Evolutionary conservation across 2,888 invertebrate species (phyloP).

Genomic region (Apotomis capreana): DNA sequence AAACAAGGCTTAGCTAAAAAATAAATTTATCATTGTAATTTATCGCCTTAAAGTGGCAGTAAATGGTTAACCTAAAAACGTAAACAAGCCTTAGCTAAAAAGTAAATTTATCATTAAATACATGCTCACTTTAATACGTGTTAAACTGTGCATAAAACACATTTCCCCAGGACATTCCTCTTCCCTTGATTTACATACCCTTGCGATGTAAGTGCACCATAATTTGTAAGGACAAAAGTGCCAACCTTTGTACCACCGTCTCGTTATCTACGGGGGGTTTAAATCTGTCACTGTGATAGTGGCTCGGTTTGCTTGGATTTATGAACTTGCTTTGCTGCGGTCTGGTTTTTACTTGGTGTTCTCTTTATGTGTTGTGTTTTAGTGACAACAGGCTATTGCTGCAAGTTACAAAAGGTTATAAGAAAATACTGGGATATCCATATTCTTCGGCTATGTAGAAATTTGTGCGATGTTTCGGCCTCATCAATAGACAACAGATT

Average conservation of each 20-base stretch:
- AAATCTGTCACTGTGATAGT: conserved; percentile 40
- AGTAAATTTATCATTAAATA: not conserved
- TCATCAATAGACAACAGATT: too few species aligned
- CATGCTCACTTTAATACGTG: conserved; percentile 11
- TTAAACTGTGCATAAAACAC: conserved; percentile 26
- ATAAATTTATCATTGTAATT: not conserved
- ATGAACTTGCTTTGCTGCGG: conserved; percentile 34
- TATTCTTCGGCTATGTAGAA: too few species aligned
- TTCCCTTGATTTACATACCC: conserved; percentile 36
- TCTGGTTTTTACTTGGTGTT: conserved; percentile 32
- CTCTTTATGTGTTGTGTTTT: conserved; percentile 1
- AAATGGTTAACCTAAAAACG: too few species aligned
- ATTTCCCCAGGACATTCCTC: conserved; percentile 25
- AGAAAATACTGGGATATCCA: too few species aligned
- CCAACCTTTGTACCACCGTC: conserved; percentile 40
- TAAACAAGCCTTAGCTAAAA: not conserved
- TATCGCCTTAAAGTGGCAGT: too few species aligned
- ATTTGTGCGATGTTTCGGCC: too few species aligned
- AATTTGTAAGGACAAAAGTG: conserved; percentile 42
- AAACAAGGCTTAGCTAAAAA: not conserved
- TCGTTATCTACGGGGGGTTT: conserved; percentile 40
- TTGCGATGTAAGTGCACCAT: conserved; percentile 36
- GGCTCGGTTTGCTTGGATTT: conserved; percentile 35
- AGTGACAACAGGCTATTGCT: too few species aligned
- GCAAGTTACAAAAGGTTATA: too few species aligned